Conservation (phyloP, 2,113 vertebrate species). For the Leptosomus discolor region DNA sequence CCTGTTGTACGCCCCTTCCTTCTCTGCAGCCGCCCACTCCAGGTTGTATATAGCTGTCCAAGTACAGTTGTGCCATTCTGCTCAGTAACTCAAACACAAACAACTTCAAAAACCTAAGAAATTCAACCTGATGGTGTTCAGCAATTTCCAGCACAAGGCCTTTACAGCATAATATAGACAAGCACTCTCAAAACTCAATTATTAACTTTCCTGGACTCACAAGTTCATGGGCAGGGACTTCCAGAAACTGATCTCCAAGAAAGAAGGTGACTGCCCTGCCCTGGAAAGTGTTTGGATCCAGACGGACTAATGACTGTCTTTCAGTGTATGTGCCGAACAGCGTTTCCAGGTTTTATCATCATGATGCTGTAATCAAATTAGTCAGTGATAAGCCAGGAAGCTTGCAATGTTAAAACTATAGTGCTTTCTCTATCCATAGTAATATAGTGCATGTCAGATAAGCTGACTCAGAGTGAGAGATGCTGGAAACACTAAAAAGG, state of each 20-base stretch:
- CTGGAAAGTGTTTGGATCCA: not conserved
- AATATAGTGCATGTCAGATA: not conserved
- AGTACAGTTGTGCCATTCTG: not conserved
- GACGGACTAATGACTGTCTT: not conserved
- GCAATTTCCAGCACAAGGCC: not conserved
- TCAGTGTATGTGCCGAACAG: not conserved
- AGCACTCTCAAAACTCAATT: not conserved
- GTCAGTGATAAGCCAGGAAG: not conserved
- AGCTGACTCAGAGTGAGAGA: not conserved
- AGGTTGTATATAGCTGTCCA: accelerated
- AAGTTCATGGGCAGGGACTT: not conserved
- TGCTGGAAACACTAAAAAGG: not conserved
- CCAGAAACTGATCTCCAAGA: not conserved
- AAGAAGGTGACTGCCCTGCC: not conserved
- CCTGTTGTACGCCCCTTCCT: accelerated
- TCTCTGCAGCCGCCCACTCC: accelerated
- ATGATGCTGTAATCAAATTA: not conserved
- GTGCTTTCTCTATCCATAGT: not conserved
- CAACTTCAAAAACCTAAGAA: not conserved
- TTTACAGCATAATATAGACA: not conserved
- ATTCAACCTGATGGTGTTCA: not conserved
- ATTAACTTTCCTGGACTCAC: not conserved
- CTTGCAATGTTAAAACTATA: not conserved
- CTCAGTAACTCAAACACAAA: not conserved
- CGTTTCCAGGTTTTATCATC: not conserved